These are phyloP conservation scores for Porites divaricata DNA, from an alignment of 92 coral and sea anemone genomes.

Conservation along the genomic window DNA sequence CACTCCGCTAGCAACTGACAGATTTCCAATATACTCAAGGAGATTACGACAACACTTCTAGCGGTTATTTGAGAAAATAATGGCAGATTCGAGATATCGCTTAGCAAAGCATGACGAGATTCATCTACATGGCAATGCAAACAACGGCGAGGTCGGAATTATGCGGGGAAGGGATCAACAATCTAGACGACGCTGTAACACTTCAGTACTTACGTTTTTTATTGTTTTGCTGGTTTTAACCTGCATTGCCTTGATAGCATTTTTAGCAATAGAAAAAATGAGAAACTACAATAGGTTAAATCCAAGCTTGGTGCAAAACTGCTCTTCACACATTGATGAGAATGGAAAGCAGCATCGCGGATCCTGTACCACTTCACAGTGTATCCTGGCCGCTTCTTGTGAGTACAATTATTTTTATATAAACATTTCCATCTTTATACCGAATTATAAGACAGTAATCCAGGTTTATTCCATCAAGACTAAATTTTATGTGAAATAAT, in stretches of 20 bases:
- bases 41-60: neutral
- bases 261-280: slow-evolving; percentile 38
- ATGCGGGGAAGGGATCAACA: neutral
- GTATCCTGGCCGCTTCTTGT: slow-evolving; percentile 35
- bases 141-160: slow-evolving; percentile 23
- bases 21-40: neutral
- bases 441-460: neutral
- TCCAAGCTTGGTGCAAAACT: neutral
- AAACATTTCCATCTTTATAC: neutral
- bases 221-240: slow-evolving; percentile 15
- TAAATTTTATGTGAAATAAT: neutral
- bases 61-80: neutral
- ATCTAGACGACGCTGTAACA: slow-evolving; percentile 3
- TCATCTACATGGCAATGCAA: slow-evolving; percentile 18
- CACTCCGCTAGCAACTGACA: neutral
- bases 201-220: slow-evolving; percentile 16
- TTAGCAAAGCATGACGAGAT: slow-evolving; percentile 34
- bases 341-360: neutral
- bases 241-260: slow-evolving; percentile 8
- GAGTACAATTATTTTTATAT: neutral
- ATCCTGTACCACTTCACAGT: slow-evolving; percentile 16
- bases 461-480: neutral
- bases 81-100: slow-evolving; percentile 29
- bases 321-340: neutral
- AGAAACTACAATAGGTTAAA: neutral